Evolutionary conservation across 2,888 invertebrate genomes (phyloP).

Genomic region (Acholoe squamosa): DNA sequence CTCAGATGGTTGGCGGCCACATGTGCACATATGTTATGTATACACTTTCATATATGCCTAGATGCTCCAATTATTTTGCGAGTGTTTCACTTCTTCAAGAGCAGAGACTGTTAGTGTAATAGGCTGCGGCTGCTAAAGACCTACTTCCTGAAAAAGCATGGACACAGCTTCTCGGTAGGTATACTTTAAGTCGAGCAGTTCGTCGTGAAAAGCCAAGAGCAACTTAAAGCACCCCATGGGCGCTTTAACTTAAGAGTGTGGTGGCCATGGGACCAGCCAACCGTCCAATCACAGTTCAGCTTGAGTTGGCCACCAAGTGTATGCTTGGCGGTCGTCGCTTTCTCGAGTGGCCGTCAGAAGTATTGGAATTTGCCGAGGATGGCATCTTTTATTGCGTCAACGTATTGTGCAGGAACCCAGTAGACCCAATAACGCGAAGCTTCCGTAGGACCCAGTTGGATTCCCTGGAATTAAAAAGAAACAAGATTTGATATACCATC

Average conservation of each 20-base stretch:
- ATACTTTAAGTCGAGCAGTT: neutral
- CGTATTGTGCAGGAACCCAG: slow-evolving; percentile 94
- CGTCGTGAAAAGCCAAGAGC: neutral
- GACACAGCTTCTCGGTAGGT: neutral
- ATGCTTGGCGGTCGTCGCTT: neutral
- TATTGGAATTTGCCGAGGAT: slow-evolving; percentile 92
- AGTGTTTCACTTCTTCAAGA: too few relatives aligned
- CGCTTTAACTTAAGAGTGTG: slow-evolving; percentile 21
- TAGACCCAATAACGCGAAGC: slow-evolving; percentile 96
- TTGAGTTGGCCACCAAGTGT: slow-evolving; percentile 60
- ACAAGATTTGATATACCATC: too few relatives aligned
- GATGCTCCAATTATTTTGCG: too few relatives aligned
- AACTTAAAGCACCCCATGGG: neutral
- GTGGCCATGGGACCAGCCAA: slow-evolving; percentile 51
- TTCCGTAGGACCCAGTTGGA: slow-evolving; percentile 95
- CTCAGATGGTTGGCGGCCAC: too few relatives aligned
- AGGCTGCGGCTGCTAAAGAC: neutral
- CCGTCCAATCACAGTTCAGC: slow-evolving; percentile 64
- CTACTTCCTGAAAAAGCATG: slow-evolving; percentile 27
- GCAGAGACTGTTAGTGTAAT: too few relatives aligned
- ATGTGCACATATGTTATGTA: too few relatives aligned
- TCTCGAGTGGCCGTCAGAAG: slow-evolving; percentile 73
- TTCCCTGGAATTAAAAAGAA: slow-evolving; percentile 87
- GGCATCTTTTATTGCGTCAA: slow-evolving; percentile 95
- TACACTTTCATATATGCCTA: too few relatives aligned